Conservation (phyloP, 2,797 vertebrate genomes). For the Etheostoma perlongum region DNA sequence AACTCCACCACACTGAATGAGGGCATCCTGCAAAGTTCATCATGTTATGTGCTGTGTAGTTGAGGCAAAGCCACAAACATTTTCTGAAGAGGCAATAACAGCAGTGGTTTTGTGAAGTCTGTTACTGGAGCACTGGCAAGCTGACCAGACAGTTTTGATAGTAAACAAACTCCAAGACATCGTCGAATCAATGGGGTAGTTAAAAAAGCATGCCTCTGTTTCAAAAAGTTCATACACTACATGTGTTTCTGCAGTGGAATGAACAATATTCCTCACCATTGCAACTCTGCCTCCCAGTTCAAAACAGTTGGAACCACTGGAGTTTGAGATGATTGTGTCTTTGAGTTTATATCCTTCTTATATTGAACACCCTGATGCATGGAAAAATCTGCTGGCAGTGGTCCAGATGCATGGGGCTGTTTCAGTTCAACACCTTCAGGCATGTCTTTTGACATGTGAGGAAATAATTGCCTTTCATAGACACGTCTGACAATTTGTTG, state of each 20-base stretch:
- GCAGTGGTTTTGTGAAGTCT: conserved; percentile 7
- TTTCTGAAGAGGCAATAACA: background rate
- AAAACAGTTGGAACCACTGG: too few species aligned
- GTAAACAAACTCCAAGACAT: background rate
- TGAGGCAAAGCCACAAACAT: conserved; percentile 5
- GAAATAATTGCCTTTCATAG: background rate
- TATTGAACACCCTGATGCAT: too few species aligned
- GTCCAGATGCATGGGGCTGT: conserved; percentile 18
- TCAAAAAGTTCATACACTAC: background rate
- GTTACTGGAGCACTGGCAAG: too few species aligned
- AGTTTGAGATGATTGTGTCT: too few species aligned
- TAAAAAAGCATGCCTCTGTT: background rate
- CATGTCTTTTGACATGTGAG: conserved; percentile 4
- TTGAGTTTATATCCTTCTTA: too few species aligned
- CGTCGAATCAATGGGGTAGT: background rate
- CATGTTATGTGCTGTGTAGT: background rate
- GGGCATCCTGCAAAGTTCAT: conserved; percentile 8
- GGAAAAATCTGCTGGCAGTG: background rate
- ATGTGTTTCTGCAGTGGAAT: background rate
- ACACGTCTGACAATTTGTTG: conserved; percentile 26
- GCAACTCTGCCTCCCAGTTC: background rate
- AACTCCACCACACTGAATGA: conserved; percentile 13
- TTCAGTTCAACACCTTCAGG: conserved; percentile 24
- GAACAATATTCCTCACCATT: background rate
- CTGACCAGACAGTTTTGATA: conserved; percentile 2